Conservation (phyloP, 2,113 vertebrate genomes). For the Erythrocebus patas region DNA sequence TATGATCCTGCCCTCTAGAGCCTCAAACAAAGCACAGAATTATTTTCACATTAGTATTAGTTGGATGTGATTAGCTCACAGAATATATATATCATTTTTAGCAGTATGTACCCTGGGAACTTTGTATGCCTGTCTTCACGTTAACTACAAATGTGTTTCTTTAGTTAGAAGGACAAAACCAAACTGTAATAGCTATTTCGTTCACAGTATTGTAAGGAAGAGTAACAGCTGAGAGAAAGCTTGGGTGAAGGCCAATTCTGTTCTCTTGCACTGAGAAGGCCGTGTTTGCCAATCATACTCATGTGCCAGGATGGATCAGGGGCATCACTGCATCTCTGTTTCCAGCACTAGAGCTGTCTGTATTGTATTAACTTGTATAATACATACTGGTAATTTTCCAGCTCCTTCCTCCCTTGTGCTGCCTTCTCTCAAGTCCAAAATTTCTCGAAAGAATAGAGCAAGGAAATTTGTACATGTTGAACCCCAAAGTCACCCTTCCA, state of each 20-base stretch:
- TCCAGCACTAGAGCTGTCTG: background rate
- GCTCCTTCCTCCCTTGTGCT: background rate
- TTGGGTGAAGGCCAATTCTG: background rate
- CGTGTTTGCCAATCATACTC: background rate
- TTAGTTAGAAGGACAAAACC: background rate
- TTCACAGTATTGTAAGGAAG: background rate
- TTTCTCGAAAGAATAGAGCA: constrained; percentile 17
- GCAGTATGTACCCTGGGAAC: background rate
- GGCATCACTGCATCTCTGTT: background rate
- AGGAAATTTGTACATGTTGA: background rate
- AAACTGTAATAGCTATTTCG: background rate
- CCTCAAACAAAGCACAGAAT: background rate
- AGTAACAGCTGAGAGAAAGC: background rate
- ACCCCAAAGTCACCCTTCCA: background rate
- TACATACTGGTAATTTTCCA: background rate
- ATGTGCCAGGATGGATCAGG: background rate
- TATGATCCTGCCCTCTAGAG: background rate
- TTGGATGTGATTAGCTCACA: constrained; percentile 50
- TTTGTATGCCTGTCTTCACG: constrained; percentile 2
- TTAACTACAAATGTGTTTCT: constrained; percentile 18
- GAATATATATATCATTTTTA: constrained; percentile 22
- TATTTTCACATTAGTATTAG: background rate
- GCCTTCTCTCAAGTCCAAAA: background rate
- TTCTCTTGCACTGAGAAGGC: background rate
- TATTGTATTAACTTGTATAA: background rate